Base-by-base conservation (phyloP, 2,113 vertebrate genomes). In the Laticauda colubrina region DNA sequence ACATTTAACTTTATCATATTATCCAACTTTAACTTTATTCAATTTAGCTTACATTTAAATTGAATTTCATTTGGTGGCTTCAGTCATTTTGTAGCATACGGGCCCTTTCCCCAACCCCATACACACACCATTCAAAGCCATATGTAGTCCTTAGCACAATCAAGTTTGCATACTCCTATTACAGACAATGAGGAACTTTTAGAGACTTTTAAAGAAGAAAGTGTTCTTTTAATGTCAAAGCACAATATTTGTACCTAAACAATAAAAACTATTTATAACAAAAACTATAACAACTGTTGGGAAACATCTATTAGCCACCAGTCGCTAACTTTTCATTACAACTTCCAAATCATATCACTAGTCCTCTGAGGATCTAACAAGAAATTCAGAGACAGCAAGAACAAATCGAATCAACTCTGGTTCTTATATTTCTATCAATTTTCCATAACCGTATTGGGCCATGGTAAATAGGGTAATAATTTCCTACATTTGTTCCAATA, bases 331-430 rank as follows among this genome's bases (percentile, higher is more conserved):
- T 88, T 87, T 4, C 85, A 24, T 21, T 0, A 29, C 23, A 20
- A 61, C 86, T 89, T 90, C 20, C 64, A 92, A 90, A 92, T 51
- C 21, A 86, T 55, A 24, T 0, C 34, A 57, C n/a, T 69, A 90
- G 48, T 43, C 85, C 2, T 94, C 56, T 39, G 1, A 75, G 61
- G 6, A 23, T 94, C 93, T 55, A 94, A 89, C 81, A 5, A 43
- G 10, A 14, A 91, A 81, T 20, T 56, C 48, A 43, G n/a, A 94
- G 93, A 93, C 15, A 54, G 87, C 3, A 4, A 91, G 87, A 91
- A 48, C 8, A 55, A 8, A 85, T 21, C 23, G 94, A 23, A 91
- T 34, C 43, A 85, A 3, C 54, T 45, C 54, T 6, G 3, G 69
- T 45, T 45, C 45, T 10, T 51, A 12, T 0, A 21, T 48, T 94